Conservation (phyloP, 2,888 invertebrate species). For the Ischnus inquisitorius region DNA sequence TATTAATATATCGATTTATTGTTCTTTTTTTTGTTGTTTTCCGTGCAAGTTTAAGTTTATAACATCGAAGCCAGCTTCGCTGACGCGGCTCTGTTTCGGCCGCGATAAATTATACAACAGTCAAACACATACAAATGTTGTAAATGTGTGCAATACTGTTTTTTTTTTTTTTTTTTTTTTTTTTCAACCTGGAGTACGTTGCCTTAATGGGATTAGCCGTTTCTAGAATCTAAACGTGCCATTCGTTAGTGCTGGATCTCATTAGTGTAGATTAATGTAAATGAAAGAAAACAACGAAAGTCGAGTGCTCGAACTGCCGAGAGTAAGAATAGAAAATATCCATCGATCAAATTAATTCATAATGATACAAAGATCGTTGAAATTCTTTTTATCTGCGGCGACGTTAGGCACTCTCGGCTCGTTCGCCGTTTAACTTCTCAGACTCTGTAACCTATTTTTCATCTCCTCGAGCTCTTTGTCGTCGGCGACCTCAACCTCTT, state of each 20-base stretch:
- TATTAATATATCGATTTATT: conserved; percentile 39
- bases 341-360: conserved; percentile 10
- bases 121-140: conserved; percentile 4
- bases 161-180: background rate
- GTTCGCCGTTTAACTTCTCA: conserved; percentile 91
- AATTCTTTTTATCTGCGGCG: conserved; percentile 23
- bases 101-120: conserved; percentile 13
- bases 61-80: conserved; percentile 46
- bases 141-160: conserved; percentile 48
- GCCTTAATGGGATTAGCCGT: background rate
- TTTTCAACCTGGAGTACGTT: conserved; percentile 18
- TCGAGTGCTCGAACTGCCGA: conserved; percentile 17
- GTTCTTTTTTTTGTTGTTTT: conserved; percentile 16
- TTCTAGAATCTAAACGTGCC: background rate
- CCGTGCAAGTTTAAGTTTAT: conserved; percentile 4
- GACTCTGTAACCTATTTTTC: conserved; percentile 94
- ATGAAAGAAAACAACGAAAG: conserved; percentile 20
- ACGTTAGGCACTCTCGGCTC: background rate
- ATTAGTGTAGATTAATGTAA: conserved; percentile 27
- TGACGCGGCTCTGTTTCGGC: background rate
- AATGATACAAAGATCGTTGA: conserved; percentile 26
- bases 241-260: conserved; percentile 10
- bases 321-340: conserved; percentile 8
- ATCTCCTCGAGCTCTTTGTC: conserved; percentile 96
- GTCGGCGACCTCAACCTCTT: conserved; percentile 88